These are phyloP conservation scores for Agapornis canus DNA, from an alignment of 2,797 vertebrate genomes.

Conservation along the genomic window DNA sequence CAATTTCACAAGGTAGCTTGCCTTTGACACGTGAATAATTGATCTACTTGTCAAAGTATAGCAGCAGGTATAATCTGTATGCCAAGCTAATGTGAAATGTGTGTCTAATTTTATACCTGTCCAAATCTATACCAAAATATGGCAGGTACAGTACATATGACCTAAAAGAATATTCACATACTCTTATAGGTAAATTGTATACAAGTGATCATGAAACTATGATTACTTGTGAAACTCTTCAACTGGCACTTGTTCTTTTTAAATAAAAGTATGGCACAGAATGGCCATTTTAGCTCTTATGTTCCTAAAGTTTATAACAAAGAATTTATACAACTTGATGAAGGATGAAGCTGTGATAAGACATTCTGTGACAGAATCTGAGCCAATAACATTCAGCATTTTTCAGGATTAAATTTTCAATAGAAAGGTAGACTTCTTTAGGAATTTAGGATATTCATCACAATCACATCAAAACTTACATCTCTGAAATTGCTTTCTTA, in stretches of 20 bases:
- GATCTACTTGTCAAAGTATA: not conserved
- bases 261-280: not conserved
- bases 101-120: not conserved
- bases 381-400: not conserved
- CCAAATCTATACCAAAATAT: not conserved
- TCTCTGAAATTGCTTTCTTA: not conserved
- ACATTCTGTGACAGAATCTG: not conserved
- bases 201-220: not conserved
- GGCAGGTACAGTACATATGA: not conserved
- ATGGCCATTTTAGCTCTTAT: not conserved
- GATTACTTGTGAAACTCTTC: not conserved
- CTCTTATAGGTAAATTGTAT: not conserved
- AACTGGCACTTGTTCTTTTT: not conserved
- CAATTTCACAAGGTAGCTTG: not conserved
- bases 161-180: not conserved
- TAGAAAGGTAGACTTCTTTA: not conserved
- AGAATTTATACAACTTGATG: not conserved
- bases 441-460: not conserved
- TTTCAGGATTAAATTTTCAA: not conserved
- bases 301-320: not conserved
- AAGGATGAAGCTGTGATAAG: not conserved
- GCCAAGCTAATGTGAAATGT: not conserved
- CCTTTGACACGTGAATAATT: not conserved
- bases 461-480: not conserved
- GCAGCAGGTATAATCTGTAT: not conserved